Conservation (phyloP, 2,797 vertebrate species). For the Euthynnus affinis region DNA sequence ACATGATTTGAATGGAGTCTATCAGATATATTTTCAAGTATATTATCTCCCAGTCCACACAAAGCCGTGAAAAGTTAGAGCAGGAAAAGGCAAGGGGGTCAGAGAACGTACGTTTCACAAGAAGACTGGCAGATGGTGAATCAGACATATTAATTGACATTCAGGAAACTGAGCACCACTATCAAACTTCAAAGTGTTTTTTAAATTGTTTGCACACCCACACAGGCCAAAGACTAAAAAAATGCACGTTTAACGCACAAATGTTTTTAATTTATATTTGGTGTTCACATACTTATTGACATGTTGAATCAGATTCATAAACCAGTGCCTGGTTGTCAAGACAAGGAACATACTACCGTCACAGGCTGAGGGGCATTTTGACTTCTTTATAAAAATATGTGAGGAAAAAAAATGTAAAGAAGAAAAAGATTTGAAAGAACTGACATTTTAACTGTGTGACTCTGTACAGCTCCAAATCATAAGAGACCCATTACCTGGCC, state of each 20-base stretch:
- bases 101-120: neutral
- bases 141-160: conserved; percentile 23
- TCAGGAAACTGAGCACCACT: neutral
- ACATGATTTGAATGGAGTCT: conserved; percentile 11
- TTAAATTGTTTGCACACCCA: neutral
- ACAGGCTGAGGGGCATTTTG: too few species aligned
- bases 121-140: neutral
- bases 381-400: neutral
- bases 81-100: neutral
- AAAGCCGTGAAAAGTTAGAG: neutral
- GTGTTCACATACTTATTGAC: neutral
- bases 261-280: neutral
- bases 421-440: conserved; percentile 4
- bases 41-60: conserved; percentile 17
- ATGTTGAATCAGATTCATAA: conserved; percentile 7
- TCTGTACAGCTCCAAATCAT: conserved; percentile 32
- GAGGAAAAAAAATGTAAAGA: neutral
- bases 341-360: too few species aligned
- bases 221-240: neutral
- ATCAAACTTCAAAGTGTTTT: neutral
- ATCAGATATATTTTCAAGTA: neutral
- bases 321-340: neutral
- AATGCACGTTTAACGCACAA: too few species aligned
- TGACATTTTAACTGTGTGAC: conserved; percentile 23
- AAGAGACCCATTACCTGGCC: conserved; percentile 53